Evolutionary conservation across 2,797 vertebrate species (phyloP), one percentile per base, ranked within the genome.

Genomic region (Phrynocephalus guinanensis): DNA sequence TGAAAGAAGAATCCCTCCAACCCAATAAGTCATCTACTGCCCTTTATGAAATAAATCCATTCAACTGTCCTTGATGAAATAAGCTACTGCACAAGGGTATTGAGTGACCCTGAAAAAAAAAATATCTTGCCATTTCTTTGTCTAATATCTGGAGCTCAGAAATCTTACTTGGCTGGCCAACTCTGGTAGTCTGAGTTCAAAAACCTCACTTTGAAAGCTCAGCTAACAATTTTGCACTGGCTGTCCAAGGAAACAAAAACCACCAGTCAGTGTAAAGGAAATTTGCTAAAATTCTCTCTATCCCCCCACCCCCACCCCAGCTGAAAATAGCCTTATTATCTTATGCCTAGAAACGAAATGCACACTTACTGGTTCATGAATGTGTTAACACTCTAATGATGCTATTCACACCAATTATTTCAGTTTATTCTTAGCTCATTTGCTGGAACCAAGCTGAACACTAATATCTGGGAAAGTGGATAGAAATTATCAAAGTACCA

Each of bases 331-430:
- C 13, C 16, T n/a, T 79, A 16, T 56, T 56, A 26, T 75, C 33
- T 75, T 44, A 44, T 44, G 38, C 38, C 50, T 60, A 20, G 77
- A 56, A 50, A 79, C 52, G 20, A 60, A 60, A 79, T n/a, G 6
- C 50, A 30, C 11, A 16, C 60, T 28, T n/a, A 30, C n/a, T 60
- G 77, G 13, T 8, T 16, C 50, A 28, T 16, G 7, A 52, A 79
- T 60, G n/a, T 28, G 52, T 79, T 79, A 79, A 79, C 77, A 56
- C 52, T n/a, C 6, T 79, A 79, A 79, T 79, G 50, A 79, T 56
- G 16, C 28, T 30, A 60, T 79, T 60, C 77, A 79, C 77, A 79
- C n/a, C 77, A 79, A 56, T 60, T 56, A 56, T 60, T 79, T 79
- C 77, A 79, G 26, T 8, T 30, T 79, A 79, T 79, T 79, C 26